phyloP scores from a whole-genome alignment of 2,113 vertebrate species.

The Psephotus haematonotus region DNA sequence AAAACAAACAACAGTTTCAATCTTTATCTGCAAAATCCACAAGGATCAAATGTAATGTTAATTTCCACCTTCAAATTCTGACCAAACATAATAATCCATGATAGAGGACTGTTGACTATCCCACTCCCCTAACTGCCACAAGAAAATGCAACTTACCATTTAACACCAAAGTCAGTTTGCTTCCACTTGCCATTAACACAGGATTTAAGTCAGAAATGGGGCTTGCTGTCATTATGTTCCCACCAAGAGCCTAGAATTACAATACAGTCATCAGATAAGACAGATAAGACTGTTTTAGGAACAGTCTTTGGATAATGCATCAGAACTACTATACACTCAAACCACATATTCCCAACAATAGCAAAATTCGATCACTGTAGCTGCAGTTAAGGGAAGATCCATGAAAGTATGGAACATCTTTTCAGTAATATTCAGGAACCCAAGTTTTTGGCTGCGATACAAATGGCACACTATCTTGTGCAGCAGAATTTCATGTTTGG shows the following conservation, averaged over 20 bases:
- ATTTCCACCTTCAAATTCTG: background rate
- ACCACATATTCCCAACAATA: background rate
- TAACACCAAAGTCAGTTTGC: constrained; percentile 85
- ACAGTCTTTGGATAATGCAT: background rate
- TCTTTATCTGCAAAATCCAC: background rate
- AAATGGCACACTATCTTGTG: background rate
- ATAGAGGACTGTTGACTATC: background rate
- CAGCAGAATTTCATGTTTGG: background rate
- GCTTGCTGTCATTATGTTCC: constrained; percentile 97
- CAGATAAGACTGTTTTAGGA: background rate
- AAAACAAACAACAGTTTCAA: background rate
- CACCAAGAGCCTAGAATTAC: constrained; percentile 85
- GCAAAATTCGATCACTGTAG: background rate
- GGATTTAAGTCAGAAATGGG: constrained; percentile 98
- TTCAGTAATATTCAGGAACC: background rate
- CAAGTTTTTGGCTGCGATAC: background rate
- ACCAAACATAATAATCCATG: background rate
- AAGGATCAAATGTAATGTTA: background rate
- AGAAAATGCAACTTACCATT: constrained; percentile 73
- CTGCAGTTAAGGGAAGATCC: background rate
- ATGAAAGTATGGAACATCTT: background rate
- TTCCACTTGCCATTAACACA: constrained; percentile 88
- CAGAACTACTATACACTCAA: background rate
- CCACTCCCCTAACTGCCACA: background rate
- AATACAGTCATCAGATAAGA: background rate